Evolutionary conservation across 2,113 vertebrate genomes (phyloP).

Genomic region (Spheniscus mendiculus): DNA sequence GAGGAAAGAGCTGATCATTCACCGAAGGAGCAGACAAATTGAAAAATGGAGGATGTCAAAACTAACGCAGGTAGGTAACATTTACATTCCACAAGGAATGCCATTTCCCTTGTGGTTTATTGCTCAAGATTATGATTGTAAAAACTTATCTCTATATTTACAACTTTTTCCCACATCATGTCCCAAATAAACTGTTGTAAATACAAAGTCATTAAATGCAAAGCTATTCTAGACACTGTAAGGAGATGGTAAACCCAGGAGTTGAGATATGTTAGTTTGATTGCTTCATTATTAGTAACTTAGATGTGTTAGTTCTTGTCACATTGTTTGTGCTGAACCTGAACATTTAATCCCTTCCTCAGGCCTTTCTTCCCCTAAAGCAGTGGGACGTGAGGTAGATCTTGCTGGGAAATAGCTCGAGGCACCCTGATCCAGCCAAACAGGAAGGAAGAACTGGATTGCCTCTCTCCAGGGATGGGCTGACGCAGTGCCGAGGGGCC

Average conservation of each 20-base stretch:
- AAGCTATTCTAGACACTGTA: neutral
- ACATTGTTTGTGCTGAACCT: neutral
- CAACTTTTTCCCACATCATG: neutral
- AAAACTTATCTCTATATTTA: neutral
- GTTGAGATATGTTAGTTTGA: neutral
- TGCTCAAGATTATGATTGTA: neutral
- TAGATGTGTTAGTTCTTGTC: neutral
- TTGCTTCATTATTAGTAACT: constrained; percentile 2
- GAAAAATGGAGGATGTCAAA: neutral
- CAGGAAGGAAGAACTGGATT: neutral
- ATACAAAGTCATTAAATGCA: neutral
- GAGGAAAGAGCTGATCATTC: neutral
- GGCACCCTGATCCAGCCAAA: neutral
- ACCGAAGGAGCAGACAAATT: neutral
- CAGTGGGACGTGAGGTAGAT: neutral
- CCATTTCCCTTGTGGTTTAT: neutral
- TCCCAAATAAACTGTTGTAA: neutral
- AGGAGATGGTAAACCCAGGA: neutral
- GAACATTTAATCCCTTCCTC: constrained; percentile 11
- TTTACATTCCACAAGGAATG: constrained; percentile 1
- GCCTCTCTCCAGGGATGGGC: neutral
- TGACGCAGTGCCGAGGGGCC: rapidly evolving
- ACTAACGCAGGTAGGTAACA: neutral
- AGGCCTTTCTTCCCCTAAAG: neutral
- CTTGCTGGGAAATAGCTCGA: neutral